phyloP scores from a whole-genome alignment of 2,113 vertebrate genomes.

The Cottus gobio region DNA sequence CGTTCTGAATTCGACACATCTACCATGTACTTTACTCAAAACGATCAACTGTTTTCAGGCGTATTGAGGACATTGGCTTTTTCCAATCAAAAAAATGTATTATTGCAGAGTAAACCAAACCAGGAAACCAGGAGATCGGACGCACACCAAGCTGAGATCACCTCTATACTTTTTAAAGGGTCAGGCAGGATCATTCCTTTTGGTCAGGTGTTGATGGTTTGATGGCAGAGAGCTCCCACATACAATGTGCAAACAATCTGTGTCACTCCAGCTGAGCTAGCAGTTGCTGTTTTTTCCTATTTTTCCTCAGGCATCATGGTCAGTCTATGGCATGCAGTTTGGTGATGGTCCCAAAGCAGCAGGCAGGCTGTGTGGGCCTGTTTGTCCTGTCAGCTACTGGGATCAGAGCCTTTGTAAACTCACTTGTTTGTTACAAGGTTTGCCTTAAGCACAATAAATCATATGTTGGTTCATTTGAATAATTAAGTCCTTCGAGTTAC shows the following conservation, averaged over 20 bases:
- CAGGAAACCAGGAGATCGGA: not conserved
- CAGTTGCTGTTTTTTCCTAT: slow-evolving; percentile 76
- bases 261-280: slow-evolving; percentile 83
- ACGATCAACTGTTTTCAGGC: not conserved
- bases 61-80: not conserved
- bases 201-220: slow-evolving; percentile 78
- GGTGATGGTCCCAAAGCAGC: slow-evolving; percentile 64
- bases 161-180: slow-evolving; percentile 19
- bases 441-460: not conserved
- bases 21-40: not conserved
- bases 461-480: not conserved
- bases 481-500: too few species aligned
- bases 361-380: slow-evolving; percentile 56
- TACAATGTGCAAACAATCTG: slow-evolving; percentile 78
- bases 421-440: slow-evolving; percentile 11
- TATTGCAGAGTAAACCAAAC: not conserved
- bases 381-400: slow-evolving; percentile 35
- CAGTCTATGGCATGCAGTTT: slow-evolving; percentile 62
- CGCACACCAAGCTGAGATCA: not conserved
- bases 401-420: slow-evolving; percentile 34
- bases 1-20: not conserved
- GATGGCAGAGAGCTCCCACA: slow-evolving; percentile 74
- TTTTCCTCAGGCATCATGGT: slow-evolving; percentile 65
- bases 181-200: slow-evolving; percentile 77
- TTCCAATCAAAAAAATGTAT: not conserved